A percentile compares a stretch with the other conserved stretches of the same genome.
phyloP scores from a whole-genome alignment of 2,888 invertebrate genomes.

The Pristionchus maxplancki region DNA sequence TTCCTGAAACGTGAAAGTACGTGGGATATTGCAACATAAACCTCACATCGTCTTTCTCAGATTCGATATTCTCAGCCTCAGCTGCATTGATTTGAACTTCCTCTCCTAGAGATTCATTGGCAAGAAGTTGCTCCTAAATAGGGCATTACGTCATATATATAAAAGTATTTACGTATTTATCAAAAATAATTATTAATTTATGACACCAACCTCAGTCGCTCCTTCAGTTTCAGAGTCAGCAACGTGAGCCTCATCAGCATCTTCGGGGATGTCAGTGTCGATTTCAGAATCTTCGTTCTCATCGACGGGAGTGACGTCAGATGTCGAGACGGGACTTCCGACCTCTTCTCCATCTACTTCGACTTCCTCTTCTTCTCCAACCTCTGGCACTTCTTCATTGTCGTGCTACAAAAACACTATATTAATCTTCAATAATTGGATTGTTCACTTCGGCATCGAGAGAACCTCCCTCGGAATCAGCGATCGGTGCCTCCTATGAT shows the following conservation, averaged over 20 bases:
- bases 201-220: slow-evolving; percentile 17
- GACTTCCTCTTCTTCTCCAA: slow-evolving; percentile 11
- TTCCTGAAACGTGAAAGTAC: neutral
- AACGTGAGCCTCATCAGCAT: slow-evolving; percentile 40
- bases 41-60: neutral
- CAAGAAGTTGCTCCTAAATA: neutral
- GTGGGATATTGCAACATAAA: neutral
- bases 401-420: neutral
- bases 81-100: neutral
- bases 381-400: neutral
- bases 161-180: no score
- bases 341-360: slow-evolving; percentile 19
- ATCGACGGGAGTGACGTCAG: neutral
- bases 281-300: neutral
- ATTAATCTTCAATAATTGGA: no score
- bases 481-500: neutral
- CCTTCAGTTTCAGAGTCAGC: slow-evolving; percentile 3
- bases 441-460: neutral
- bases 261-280: slow-evolving; percentile 16
- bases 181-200: neutral
- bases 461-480: neutral
- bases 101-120: neutral
- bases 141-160: no score
- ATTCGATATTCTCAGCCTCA: neutral
- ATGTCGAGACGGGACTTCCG: neutral